Base-by-base conservation (phyloP, 2,113 vertebrate species). In the Nansenia antarctica region DNA sequence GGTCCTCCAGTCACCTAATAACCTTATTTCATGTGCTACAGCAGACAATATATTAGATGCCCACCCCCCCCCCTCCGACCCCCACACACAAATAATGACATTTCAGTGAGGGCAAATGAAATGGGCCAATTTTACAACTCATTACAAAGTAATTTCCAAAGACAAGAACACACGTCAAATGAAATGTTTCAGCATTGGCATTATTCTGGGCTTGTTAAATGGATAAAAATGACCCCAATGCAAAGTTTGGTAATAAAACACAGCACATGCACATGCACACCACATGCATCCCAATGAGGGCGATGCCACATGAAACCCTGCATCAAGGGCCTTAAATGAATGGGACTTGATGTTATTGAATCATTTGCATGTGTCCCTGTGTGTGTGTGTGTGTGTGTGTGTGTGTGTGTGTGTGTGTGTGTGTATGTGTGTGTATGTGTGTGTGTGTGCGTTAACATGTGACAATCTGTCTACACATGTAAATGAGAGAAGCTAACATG, bases 121-220 rank as follows among this genome's bases (percentile, higher is more conserved):
- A 86, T 83, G 67, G 74, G 71, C 72, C 84, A 75, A 83, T 83
- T 78, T 84, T 74, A 67, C 55, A 79, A 78, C 70, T 86, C 76
- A 79, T 86, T 84, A 82, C 66, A 42, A 77, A 78, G 60, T 74
- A 31, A 2, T 31, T 18, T 68, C 62, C 18, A 45, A 9, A 22
- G n/a, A 49, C n/a, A 49, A 49, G 5, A 49, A 49, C 20, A 22
- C 45, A 49, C 20, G 42, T 52, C 69, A 61, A 71, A 74, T 62
- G 12, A 26, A 65, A 31, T 9, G 24, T 34, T 68, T 45, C 12
- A 45, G 39, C 39, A 14, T 18, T 45, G 45, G 45, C 45, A 49
- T 49, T 22, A 49, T 49, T 49, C 20, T n/a, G 14, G 15, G 45
- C 45, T 49, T 49, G n/a, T 20, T 49, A 49, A 49, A 49, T 49